These are phyloP conservation scores for Callionymus lyra DNA, from an alignment of 2,113 vertebrate species.

Conservation along the genomic window DNA sequence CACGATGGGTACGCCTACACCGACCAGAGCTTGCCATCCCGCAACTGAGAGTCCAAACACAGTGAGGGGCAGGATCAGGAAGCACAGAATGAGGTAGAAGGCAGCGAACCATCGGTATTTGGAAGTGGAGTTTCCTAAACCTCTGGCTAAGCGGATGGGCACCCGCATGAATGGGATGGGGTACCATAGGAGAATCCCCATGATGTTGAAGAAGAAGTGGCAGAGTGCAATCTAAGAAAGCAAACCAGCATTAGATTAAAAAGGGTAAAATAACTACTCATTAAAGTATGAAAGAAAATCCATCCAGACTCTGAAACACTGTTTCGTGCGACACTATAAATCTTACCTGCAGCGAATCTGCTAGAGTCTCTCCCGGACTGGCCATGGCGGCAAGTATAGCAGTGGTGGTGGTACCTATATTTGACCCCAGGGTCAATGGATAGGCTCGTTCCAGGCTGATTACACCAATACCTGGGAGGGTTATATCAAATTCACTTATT, in stretches of 20 bases:
- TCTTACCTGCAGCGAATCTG: conserved; percentile 81
- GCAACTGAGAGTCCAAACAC: conserved; percentile 85
- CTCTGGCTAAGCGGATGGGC: conserved; percentile 80
- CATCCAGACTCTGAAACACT: background rate
- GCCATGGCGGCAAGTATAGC: conserved; percentile 89
- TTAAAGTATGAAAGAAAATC: background rate
- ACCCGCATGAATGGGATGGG: conserved; percentile 80
- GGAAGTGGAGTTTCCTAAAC: conserved; percentile 76
- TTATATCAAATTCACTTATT: background rate
- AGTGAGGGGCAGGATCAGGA: conserved; percentile 73
- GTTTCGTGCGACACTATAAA: background rate
- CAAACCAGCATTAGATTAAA: background rate
- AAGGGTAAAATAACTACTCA: too few species aligned
- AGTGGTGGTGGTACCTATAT: conserved; percentile 96
- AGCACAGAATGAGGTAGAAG: conserved; percentile 80
- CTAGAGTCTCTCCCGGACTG: conserved; percentile 77
- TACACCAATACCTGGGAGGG: conserved; percentile 78
- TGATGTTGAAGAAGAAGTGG: conserved; percentile 96
- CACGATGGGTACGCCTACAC: conserved; percentile 73
- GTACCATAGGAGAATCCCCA: conserved; percentile 89
- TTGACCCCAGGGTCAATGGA: conserved; percentile 88
- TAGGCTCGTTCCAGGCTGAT: conserved; percentile 91
- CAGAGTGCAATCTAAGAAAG: conserved; percentile 83
- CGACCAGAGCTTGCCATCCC: conserved; percentile 82
- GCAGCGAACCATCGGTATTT: conserved; percentile 91